phyloP scores from a whole-genome alignment of 64 coral and sea anemone species.

The Pachyseris speciosa region DNA sequence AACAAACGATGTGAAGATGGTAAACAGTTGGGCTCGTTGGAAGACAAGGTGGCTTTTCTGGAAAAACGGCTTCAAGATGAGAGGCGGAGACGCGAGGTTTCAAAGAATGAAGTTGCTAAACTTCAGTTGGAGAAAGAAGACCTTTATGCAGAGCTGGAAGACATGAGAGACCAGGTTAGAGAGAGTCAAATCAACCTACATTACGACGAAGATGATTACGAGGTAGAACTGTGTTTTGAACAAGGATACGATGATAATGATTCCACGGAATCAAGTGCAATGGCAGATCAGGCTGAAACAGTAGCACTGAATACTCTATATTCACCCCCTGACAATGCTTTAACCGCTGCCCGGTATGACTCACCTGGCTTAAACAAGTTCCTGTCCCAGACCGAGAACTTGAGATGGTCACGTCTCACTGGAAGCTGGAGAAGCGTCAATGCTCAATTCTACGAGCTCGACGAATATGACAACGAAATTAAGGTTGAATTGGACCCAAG shows the following conservation, averaged over 20 bases:
- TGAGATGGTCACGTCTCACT: constrained; percentile 19
- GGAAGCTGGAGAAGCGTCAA: constrained; percentile 57
- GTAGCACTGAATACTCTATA: background rate
- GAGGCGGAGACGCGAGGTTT: constrained; percentile 16
- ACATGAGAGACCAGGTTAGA: constrained; percentile 20
- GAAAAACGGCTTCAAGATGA: constrained; percentile 36
- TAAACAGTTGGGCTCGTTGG: background rate
- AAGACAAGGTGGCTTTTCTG: constrained; percentile 36
- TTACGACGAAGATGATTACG: background rate
- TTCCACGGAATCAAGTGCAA: background rate
- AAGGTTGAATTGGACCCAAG: constrained; percentile 29
- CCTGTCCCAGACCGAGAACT: background rate
- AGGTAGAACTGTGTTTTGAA: background rate
- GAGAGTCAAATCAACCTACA: constrained; percentile 19
- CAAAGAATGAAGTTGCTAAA: constrained; percentile 60
- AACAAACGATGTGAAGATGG: background rate
- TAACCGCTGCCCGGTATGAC: background rate
- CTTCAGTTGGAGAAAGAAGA: constrained; percentile 33
- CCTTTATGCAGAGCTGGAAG: constrained; percentile 38
- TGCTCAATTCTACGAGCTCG: constrained; percentile 61
- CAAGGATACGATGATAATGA: background rate
- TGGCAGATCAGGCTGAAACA: background rate
- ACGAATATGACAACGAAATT: constrained; percentile 75
- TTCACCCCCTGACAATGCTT: background rate
- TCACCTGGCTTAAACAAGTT: constrained; percentile 3